A percentile compares a stretch with the other conserved stretches of the same genome.
These are phyloP conservation scores for Scaptomyza montana DNA, from an alignment of 1,140 invertebrate species.

Conservation along the genomic window DNA sequence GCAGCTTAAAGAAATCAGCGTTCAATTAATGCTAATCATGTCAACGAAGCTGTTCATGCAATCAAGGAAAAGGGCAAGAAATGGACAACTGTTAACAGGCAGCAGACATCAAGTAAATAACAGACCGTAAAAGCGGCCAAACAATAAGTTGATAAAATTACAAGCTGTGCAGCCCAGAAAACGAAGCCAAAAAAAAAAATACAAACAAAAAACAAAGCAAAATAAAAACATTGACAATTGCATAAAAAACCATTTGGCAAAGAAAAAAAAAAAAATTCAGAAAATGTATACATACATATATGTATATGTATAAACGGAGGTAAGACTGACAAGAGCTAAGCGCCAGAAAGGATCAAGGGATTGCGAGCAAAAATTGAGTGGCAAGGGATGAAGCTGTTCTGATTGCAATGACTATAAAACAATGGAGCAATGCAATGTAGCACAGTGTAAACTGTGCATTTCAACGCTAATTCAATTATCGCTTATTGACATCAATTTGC, in stretches of 20 bases:
- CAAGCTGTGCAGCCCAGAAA: neutral
- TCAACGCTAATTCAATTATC: conserved; percentile 65
- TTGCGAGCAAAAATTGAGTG: neutral
- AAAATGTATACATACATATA: neutral
- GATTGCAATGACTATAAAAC: conserved; percentile 49
- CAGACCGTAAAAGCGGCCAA: conserved; percentile 51
- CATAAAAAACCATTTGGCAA: conserved; percentile 27
- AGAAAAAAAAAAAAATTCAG: neutral
- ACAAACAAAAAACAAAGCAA: too few species aligned
- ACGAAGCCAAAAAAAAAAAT: too few species aligned
- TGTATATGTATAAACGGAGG: conserved; percentile 13
- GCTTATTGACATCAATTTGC: conserved; percentile 68
- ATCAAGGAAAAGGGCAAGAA: neutral
- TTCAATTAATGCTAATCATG: conserved; percentile 66
- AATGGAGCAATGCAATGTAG: conserved; percentile 52
- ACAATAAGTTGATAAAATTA: conserved; percentile 40
- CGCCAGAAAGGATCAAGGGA: neutral
- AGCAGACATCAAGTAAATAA: conserved; percentile 46
- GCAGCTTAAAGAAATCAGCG: conserved; percentile 53
- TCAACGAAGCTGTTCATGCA: conserved; percentile 27
- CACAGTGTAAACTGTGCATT: conserved; percentile 63
- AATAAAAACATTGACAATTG: conserved; percentile 33
- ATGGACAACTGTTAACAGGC: conserved; percentile 19
- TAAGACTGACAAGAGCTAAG: conserved; percentile 11
- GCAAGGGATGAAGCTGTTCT: conserved; percentile 19